Evolutionary conservation across 2,888 invertebrate genomes (phyloP).

Genomic region (Synanthedon tipuliformis): DNA sequence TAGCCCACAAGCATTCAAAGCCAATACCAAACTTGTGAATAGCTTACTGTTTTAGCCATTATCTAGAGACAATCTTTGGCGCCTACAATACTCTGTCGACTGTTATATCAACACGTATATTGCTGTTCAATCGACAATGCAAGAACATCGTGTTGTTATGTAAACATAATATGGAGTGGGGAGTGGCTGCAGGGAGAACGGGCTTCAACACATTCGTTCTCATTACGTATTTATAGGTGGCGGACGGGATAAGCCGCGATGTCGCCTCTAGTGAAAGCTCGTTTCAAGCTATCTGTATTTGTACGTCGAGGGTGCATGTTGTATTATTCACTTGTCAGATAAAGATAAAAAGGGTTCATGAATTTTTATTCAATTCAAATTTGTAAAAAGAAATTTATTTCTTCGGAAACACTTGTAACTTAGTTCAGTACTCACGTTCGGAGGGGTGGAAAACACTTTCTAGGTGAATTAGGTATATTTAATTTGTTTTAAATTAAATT

Average conservation of each 20-base stretch:
- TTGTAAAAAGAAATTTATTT: slow-evolving; percentile 9
- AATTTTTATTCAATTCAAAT: slow-evolving; percentile 45
- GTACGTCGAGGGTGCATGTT: slow-evolving; percentile 17
- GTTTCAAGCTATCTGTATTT: neutral
- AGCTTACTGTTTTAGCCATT: no score
- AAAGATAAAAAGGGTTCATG: slow-evolving; percentile 32
- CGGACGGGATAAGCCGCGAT: slow-evolving; percentile 24
- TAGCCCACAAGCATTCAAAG: no score
- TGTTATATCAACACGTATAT: neutral
- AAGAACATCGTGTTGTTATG: neutral
- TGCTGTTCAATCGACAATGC: neutral
- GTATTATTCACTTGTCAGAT: slow-evolving; percentile 35
- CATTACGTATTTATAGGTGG: slow-evolving; percentile 36
- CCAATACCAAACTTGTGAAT: no score
- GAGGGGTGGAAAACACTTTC: no score
- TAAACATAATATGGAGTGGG: neutral
- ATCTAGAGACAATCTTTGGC: neutral
- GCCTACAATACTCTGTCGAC: neutral
- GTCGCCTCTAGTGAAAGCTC: slow-evolving; percentile 1
- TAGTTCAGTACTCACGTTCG: no score
- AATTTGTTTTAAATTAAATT: no score
- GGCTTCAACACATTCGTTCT: slow-evolving; percentile 8
- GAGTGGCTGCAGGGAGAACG: neutral
- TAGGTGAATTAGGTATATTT: no score
- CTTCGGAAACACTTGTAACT: no score